These are phyloP conservation scores for Actinia equina DNA, from an alignment of 64 coral and sea anemone species.

Conservation along the genomic window DNA sequence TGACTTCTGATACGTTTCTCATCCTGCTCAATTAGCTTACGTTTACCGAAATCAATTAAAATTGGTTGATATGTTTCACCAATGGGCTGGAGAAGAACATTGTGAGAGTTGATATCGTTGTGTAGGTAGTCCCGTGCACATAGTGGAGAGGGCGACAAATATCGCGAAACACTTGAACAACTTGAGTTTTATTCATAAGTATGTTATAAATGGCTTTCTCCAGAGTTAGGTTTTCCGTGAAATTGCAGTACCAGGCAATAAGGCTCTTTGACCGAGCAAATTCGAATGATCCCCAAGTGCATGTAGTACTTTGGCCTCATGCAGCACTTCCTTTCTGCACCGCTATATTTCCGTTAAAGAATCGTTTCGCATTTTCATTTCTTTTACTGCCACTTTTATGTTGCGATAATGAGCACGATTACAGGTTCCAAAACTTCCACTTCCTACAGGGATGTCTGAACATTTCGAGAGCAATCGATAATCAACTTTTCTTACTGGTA, in stretches of 20 bases:
- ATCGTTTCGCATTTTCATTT: neutral
- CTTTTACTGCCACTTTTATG: constrained; percentile 17
- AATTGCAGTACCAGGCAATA: neutral
- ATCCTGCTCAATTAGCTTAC: no score
- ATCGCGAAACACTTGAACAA: constrained; percentile 10
- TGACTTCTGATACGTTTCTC: no score
- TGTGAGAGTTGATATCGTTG: constrained; percentile 47
- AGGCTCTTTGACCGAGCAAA: neutral
- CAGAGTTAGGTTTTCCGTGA: constrained; percentile 19
- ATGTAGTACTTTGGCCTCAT: neutral
- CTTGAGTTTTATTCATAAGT: neutral
- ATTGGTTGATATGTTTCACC: no score
- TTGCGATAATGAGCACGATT: no score
- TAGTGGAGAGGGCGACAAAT: constrained; percentile 4
- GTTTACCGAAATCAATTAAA: no score
- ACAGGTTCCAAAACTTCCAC: no score
- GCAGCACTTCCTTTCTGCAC: neutral
- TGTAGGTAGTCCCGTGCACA: constrained; percentile 31
- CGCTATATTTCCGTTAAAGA: neutral
- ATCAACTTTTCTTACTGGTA: neutral
- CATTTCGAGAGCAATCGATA: neutral
- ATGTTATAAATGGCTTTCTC: constrained; percentile 9
- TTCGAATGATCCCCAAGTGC: constrained; percentile 19
- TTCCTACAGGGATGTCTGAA: no score
- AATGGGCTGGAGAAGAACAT: constrained; percentile 40